phyloP scores from a whole-genome alignment of 53 echinoderm and acorn worm species.

The Henricia sp. region DNA sequence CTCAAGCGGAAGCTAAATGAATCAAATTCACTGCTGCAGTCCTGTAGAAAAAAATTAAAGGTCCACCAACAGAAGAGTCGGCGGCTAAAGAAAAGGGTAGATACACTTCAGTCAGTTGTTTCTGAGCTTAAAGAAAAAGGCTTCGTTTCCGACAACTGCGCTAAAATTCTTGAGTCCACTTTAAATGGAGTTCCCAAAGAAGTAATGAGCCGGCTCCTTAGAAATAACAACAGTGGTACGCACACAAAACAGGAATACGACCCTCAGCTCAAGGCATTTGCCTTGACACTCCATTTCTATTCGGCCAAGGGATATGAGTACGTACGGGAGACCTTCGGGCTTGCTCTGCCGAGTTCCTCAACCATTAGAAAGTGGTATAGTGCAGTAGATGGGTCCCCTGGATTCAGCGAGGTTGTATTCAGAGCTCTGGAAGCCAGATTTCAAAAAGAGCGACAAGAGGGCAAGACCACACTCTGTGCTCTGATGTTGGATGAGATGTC shows the following conservation, averaged over 20 bases:
- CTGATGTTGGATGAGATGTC: constrained; percentile 81
- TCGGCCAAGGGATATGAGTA: constrained; percentile 68
- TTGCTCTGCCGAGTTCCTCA: constrained; percentile 56
- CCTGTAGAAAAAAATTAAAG: constrained; percentile 21
- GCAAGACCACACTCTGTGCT: constrained; percentile 39
- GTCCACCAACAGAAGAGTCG: constrained; percentile 32
- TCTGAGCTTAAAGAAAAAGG: constrained; percentile 5
- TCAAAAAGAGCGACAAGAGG: not conserved
- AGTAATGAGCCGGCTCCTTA: constrained; percentile 40
- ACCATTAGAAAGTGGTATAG: constrained; percentile 61
- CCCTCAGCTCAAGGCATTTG: constrained; percentile 61
- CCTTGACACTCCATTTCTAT: constrained; percentile 77
- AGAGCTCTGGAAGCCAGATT: constrained; percentile 44
- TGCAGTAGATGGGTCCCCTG: constrained; percentile 46
- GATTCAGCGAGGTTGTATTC: constrained; percentile 63
- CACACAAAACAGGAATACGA: constrained; percentile 1
- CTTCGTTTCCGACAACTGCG: constrained; percentile 30
- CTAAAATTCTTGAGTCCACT: constrained; percentile 20
- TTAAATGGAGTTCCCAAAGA: constrained; percentile 40
- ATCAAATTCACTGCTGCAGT: not conserved
- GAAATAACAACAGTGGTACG: constrained; percentile 34
- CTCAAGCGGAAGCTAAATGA: not conserved
- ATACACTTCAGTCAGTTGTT: constrained; percentile 32
- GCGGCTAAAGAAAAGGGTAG: constrained; percentile 62
- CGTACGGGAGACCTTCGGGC: constrained; percentile 58